These are phyloP conservation scores for Indri indri DNA, from an alignment of 2,113 vertebrate genomes.

Conservation along the genomic window DNA sequence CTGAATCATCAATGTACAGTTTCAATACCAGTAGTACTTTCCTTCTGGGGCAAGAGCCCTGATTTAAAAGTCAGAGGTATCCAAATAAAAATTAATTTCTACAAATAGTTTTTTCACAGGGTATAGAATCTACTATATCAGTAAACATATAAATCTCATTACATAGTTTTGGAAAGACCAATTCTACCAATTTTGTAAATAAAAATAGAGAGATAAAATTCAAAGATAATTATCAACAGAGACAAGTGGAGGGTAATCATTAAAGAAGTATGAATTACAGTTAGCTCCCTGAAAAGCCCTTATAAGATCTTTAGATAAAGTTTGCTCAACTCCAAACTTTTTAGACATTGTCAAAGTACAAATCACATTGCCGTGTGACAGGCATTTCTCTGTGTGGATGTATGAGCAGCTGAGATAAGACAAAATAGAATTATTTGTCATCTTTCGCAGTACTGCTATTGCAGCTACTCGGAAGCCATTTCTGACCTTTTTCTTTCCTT, in stretches of 20 bases:
- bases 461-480: not conserved
- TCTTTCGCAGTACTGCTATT: not conserved
- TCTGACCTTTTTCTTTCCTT: not conserved
- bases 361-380: not conserved
- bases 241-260: not conserved
- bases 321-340: not conserved
- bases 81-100: conserved; percentile 35
- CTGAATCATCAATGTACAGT: not conserved
- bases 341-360: not conserved
- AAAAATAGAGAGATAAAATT: conserved; percentile 22
- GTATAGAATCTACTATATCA: not conserved
- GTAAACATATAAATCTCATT: not conserved
- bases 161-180: not conserved
- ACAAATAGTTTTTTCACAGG: not conserved
- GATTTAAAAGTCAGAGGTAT: not conserved
- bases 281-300: not conserved
- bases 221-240: not conserved
- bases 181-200: not conserved
- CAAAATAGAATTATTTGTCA: not conserved
- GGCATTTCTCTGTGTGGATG: not conserved
- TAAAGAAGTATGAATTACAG: conserved; percentile 3
- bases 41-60: not conserved
- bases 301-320: not conserved
- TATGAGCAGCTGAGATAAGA: not conserved
- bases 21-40: conserved; percentile 1